phyloP scores from a whole-genome alignment of 2,113 vertebrate genomes.

The Gobiocypris rarus region DNA sequence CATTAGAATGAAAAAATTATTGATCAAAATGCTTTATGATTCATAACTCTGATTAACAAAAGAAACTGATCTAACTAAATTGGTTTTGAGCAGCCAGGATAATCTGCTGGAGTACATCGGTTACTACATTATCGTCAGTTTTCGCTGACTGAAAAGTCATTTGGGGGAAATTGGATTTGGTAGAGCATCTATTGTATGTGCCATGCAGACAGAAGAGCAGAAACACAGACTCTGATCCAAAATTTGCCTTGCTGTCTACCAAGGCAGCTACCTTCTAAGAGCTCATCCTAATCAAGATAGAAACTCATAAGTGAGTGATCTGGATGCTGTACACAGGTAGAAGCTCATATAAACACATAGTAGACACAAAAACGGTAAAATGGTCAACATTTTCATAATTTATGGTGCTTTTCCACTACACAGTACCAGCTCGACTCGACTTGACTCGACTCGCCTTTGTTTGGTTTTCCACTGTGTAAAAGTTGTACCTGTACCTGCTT shows the following conservation, averaged over 20 bases:
- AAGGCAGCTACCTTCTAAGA: not conserved
- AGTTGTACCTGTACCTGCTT: too few relatives aligned
- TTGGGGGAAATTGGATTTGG: constrained; percentile 48
- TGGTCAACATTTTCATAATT: not conserved
- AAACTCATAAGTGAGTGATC: not conserved
- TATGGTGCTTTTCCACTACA: too few relatives aligned
- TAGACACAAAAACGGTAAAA: not conserved
- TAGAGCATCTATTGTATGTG: constrained; percentile 32
- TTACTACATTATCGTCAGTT: constrained; percentile 40
- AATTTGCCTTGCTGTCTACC: not conserved
- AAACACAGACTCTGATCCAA: not conserved
- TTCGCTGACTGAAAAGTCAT: constrained; percentile 48
- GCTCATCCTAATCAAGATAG: not conserved
- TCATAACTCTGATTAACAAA: constrained; percentile 55
- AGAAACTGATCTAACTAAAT: constrained; percentile 56
- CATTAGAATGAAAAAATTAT: constrained; percentile 48
- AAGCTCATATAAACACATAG: not conserved
- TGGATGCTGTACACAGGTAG: too few relatives aligned
- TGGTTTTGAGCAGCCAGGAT: constrained; percentile 50
- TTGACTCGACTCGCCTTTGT: too few relatives aligned
- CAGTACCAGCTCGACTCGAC: too few relatives aligned
- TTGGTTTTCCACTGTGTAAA: too few relatives aligned
- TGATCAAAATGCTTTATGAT: constrained; percentile 46
- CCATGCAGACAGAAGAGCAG: constrained; percentile 31
- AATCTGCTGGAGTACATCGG: constrained; percentile 50